Base-by-base conservation (phyloP, 2,797 vertebrate species). In the Austrolebias charrua region DNA sequence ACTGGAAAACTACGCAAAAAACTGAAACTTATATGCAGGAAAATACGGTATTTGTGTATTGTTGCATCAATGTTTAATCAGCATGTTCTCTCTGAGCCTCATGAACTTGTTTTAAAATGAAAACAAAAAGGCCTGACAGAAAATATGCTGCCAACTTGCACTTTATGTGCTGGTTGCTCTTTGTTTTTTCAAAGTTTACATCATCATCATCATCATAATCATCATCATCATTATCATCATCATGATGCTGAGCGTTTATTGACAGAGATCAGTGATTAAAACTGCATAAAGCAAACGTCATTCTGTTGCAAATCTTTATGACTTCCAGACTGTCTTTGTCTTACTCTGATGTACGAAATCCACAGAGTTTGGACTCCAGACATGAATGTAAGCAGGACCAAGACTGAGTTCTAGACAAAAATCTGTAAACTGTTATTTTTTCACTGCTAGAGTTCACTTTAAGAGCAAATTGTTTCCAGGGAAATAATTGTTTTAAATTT, bases 181-280 rank as follows among this genome's bases (percentile, higher is more conserved):
- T 80, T 82, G 62, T 69, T 69, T 64, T n/a, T 13, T 28, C 59
- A 8, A 67, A 44, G 54, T 63, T 43, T 78, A 79, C 66, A 12
- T 42, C 40, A 42, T 42, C 40, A 42, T 40, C 38, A 40, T 40
- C 38, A 40, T 40, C 38, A 40, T 40, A 4, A 40, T 40, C 38
- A 40, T 40, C 38, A 40, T 42, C 40, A 45, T 45, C 43, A 18
- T 46, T 16, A 18, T 46, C 44, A 46, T 46, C 45, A 46, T 10
- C 45, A 46, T 10, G n/a, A 33, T 44, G 52, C 66, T 54, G 58
- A 72, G 59, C 43, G 61, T 19, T 43, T 55, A 18, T 65, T 50
- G 46, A 55, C 69, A 56, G 45, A 69, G 66, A 62, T 15, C 49
- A 45, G 50, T 53, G 67, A 66, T 60, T 24, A 69, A 28, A 56